Evolutionary conservation across 2,888 invertebrate genomes (phyloP), one percentile per base, ranked within the genome.

Genomic region (Apotomis turbidana): DNA sequence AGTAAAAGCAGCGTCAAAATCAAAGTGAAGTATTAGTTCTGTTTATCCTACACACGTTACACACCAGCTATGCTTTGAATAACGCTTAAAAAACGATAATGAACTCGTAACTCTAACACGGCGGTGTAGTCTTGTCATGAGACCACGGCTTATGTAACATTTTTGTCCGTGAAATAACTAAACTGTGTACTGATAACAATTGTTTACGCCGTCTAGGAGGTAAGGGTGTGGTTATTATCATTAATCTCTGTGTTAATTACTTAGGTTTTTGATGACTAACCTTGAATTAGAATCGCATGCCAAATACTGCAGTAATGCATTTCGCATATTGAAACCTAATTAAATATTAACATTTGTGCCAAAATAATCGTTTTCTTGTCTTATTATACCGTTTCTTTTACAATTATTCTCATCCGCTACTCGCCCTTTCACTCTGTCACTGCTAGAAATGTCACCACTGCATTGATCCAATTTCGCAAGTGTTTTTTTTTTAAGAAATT

Each of bases 91-190:
- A 80, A 81, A 79, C 79, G 79, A 76, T 83, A 81, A 82, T 73
- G 80, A 77, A 80, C 82, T 80, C 80, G 78, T 83, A 79, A 81
- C 77, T 67, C 76, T 83, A 84, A 83, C 83, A 81, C 77, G 81
- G 81, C 72, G 74, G 81, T 79, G 52, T 62, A 76, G 82, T 73
- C 77, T 86, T 90, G 92, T 91, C 93, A 93, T 90, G 88, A 87
- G 90, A 88, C 83, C 83, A 78, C 76, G 76, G 85, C 93, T 93
- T 93, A 93, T 92, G 92, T 93, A 93, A 93, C 89, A 87, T 85
- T 87, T 88, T 83, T 87, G 83, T 85, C 83, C 82, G 85, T 86
- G 86, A 90, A 89, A 86, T 87, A 87, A 85, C 84, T 80, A 78
- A 86, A 81, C 80, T 80, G 78, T 81, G 82, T 78, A 83, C 84